Base-by-base conservation (phyloP, 2,113 vertebrate genomes). In the Tragelaphus imberbis region DNA sequence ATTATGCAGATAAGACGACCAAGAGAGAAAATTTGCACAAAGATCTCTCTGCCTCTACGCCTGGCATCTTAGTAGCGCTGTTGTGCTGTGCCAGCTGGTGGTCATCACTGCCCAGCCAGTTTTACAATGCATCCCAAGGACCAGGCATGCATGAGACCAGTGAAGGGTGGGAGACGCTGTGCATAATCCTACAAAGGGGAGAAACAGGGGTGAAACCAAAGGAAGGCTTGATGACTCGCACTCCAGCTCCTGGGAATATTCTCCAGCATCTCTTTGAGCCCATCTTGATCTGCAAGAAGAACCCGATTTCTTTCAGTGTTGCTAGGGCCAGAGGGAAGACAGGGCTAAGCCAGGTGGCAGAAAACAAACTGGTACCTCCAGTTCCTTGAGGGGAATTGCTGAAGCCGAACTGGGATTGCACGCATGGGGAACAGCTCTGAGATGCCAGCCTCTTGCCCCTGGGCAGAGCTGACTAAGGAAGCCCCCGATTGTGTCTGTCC, bases 371-470 rank as follows among this genome's bases (percentile, higher is more conserved):
- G 21, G 2, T 2, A 21, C 63, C 17, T 47, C 15, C 4, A 3
- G 33, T 56, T 81, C 91, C 40, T 80, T 28, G 36, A 36, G 25
- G 44, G 33, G 56, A 75, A 16, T 1, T 23, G 59, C 68, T 14
- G 7, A 7, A 17, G 19, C 7, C 4, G 9, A 4, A 4, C n/a
- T 56, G 25, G 68, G 21, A 15, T 55, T 25, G 49, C 27, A 19
- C 1, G 33, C 9, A 0, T 9, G 7, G 2, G 9, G 55, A 77
- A 55, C 59, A 30, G 25, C n/a, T 11, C 21, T 30, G 23, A 51
- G 28, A 19, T 15, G 33, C 36, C 15, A 82, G 95, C 28, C n/a
- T 51, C 33, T 89, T 91, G 44, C 63, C 1, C 0, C 0, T 3
- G 65, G 88, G 58, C 49, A 56, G 7, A 27, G 17, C 10, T 13